Conservation (phyloP, 2,888 invertebrate species). For the Drosophila histrio region DNA sequence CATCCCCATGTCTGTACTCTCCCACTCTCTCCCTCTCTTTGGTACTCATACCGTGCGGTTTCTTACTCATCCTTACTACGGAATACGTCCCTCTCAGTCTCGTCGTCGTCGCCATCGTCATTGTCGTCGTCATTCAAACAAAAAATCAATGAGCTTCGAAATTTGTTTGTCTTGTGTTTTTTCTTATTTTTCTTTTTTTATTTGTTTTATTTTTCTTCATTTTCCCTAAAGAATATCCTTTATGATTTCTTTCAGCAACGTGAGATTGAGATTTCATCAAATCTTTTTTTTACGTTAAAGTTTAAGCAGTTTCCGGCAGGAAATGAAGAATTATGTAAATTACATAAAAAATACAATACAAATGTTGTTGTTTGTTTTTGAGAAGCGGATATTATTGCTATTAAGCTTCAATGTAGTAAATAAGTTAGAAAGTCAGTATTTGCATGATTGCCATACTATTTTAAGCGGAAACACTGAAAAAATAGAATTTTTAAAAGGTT, state of each 20-base stretch:
- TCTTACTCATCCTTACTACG: slow-evolving; percentile 28
- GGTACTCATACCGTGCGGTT: slow-evolving; percentile 2
- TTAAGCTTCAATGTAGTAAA: neutral
- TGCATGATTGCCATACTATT: too few species aligned
- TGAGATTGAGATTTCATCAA: slow-evolving; percentile 3
- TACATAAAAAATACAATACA: neutral
- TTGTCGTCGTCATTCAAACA: slow-evolving; percentile 17
- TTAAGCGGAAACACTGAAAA: too few species aligned
- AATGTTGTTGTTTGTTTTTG: neutral
- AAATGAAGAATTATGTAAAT: slow-evolving; percentile 29
- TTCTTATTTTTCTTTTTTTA: neutral
- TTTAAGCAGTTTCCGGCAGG: slow-evolving; percentile 22
- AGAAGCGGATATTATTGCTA: neutral
- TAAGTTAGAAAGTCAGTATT: too few species aligned
- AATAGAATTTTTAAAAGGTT: too few species aligned
- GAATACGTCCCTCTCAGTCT: slow-evolving; percentile 1
- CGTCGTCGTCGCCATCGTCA: slow-evolving; percentile 9
- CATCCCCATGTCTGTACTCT: slow-evolving; percentile 12
- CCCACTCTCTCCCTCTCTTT: slow-evolving; percentile 3
- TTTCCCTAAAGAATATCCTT: slow-evolving; percentile 14
- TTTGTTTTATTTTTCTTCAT: slow-evolving; percentile 1
- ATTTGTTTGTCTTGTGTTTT: slow-evolving; percentile 25
- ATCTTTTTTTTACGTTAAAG: slow-evolving; percentile 13
- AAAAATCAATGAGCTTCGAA: slow-evolving; percentile 54
- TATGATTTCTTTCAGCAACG: slow-evolving; percentile 18